These are phyloP conservation scores for Sardina pilchardus DNA, from an alignment of 2,113 vertebrate species.

Conservation along the genomic window DNA sequence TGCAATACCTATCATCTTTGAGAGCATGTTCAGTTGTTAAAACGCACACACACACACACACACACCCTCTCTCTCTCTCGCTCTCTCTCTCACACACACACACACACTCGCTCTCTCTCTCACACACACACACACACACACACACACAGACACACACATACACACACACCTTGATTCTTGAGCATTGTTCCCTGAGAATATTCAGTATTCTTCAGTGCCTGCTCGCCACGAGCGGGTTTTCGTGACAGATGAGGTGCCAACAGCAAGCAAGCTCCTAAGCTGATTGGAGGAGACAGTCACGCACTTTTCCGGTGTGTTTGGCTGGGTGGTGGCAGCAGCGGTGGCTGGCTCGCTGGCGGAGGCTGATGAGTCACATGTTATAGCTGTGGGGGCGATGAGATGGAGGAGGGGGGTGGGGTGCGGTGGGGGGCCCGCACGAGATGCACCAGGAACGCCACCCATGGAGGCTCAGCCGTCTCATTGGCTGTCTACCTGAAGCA, in stretches of 20 bases:
- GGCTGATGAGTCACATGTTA: neutral
- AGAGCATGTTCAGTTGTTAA: too few species aligned
- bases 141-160: constrained; percentile 17
- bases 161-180: neutral
- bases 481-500: neutral
- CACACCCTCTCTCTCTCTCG: neutral
- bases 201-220: neutral
- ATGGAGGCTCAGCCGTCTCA: neutral
- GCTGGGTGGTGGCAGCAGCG: neutral
- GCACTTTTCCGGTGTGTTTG: constrained; percentile 9
- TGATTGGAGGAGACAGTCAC: constrained; percentile 19
- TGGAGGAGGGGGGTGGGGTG: neutral
- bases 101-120: neutral
- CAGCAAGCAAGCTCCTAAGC: neutral
- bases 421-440: neutral
- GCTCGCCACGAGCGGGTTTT: neutral
- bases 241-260: neutral
- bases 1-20: neutral
- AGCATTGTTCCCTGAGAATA: neutral
- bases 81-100: neutral
- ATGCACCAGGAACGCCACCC: neutral
- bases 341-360: neutral
- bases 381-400: neutral
- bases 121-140: constrained; percentile 21
- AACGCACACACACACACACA: constrained; percentile 15